Conservation (phyloP, 2,113 vertebrate species). For the Taurulus bubalis region DNA sequence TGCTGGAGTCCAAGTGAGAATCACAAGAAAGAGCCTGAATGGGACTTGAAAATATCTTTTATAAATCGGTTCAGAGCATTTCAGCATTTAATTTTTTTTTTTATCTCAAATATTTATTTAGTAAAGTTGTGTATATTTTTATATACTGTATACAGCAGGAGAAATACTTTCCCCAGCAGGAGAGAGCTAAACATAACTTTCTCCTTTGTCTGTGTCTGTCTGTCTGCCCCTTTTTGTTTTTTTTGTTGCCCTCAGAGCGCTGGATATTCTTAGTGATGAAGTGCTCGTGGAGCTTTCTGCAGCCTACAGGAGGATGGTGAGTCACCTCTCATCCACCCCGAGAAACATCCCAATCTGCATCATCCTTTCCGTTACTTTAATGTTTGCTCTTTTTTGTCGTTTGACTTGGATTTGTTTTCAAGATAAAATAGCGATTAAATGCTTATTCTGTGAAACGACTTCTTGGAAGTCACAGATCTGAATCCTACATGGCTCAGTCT, state of each 20-base stretch:
- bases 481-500: background rate
- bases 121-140: background rate
- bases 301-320: slow-evolving; percentile 93
- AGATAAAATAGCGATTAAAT: background rate
- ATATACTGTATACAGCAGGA: background rate
- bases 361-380: background rate
- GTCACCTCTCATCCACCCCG: slow-evolving; percentile 31
- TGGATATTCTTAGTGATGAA: slow-evolving; percentile 94
- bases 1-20: slow-evolving; percentile 93
- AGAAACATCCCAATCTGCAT: slow-evolving; percentile 1
- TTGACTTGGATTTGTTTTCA: background rate
- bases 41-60: background rate
- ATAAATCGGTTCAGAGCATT: background rate
- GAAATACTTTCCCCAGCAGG: background rate
- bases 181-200: slow-evolving; percentile 14
- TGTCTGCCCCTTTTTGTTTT: slow-evolving; percentile 13
- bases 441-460: background rate
- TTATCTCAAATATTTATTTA: background rate
- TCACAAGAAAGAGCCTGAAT: background rate
- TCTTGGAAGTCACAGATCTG: background rate
- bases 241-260: slow-evolving; percentile 83
- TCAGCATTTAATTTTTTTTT: background rate
- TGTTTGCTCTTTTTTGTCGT: background rate
- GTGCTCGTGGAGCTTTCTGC: slow-evolving; percentile 91
- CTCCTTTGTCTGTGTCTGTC: slow-evolving; percentile 24